Conservation (phyloP, 2,113 vertebrate genomes). For the Siniperca knerii region DNA sequence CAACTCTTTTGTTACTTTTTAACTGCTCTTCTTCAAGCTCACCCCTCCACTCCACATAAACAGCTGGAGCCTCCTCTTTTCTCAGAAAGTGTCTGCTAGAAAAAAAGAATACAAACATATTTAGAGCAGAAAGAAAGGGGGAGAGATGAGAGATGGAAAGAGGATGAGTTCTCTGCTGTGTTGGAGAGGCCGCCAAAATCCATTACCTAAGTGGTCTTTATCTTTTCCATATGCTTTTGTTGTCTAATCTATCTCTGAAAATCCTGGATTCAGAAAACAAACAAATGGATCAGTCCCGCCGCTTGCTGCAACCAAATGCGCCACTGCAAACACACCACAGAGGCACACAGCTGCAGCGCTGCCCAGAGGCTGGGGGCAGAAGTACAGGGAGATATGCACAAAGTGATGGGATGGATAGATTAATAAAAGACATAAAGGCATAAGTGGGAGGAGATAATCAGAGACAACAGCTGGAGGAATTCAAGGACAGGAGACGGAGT, state of each 20-base stretch:
- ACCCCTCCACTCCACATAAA: slow-evolving; percentile 33
- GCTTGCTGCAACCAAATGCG: slow-evolving; percentile 17
- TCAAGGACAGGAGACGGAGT: slow-evolving; percentile 51
- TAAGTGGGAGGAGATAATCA: slow-evolving; percentile 44
- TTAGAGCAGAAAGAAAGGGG: slow-evolving; percentile 69
- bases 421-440: slow-evolving; percentile 7
- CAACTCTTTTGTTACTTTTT: slow-evolving; percentile 3
- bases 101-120: slow-evolving; percentile 72
- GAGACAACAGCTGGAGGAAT: slow-evolving; percentile 50
- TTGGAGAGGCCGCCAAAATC: slow-evolving; percentile 80
- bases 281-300: slow-evolving; percentile 81
- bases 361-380: slow-evolving; percentile 61
- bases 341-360: slow-evolving; percentile 62
- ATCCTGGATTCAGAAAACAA: slow-evolving; percentile 88
- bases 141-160: slow-evolving; percentile 66
- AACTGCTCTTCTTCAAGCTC: not conserved
- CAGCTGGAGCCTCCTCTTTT: slow-evolving; percentile 71
- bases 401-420: not conserved
- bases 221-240: slow-evolving; percentile 87
- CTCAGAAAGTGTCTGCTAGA: slow-evolving; percentile 38
- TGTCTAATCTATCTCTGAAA: slow-evolving; percentile 89
- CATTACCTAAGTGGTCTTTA: slow-evolving; percentile 89
- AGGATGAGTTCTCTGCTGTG: slow-evolving; percentile 75
- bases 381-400: slow-evolving; percentile 42
- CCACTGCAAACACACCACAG: slow-evolving; percentile 21